Evolutionary conservation across 2,797 vertebrate genomes (phyloP), one percentile per base, ranked within the genome.

Genomic region (Siniperca obscura): DNA sequence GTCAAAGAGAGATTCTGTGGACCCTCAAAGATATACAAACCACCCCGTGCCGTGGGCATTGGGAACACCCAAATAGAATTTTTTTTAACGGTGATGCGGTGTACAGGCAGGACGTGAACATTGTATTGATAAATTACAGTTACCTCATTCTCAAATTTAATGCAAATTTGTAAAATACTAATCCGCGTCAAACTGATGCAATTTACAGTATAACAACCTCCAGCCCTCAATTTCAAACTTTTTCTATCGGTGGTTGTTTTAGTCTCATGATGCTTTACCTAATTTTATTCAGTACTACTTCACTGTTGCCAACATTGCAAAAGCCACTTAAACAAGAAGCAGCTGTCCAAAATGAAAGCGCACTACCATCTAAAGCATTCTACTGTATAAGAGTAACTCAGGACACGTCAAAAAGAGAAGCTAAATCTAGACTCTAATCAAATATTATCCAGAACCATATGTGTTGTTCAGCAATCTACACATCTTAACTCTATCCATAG

Each of bases 301-400:
- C 30, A 61, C 40, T 21, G n/a, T 8, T 56, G 38, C 52, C 17
- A 61, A 44, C 65, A 19, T 50, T 19, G 44, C 16, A 78, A 71
- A 69, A 25, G n/a, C n/a, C 27, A 66, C 3, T 66, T 22, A 82
- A 75, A 71, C 19, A 2, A 57, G 59, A 56, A 57, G 34, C 52
- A 79, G 75, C 68, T 76, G 64, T 34, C 13, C 55, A 59, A 48
- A 25, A 67, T 62, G 12, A 72, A 76, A 79, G 48, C 0, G 1
- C 11, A 17, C 12, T 11, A 64, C 64, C 70, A 73, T 74, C 82
- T 67, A 25, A 61, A 48, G 10, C 21, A 38, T n/a, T 60, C 60
- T 55, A 38, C 72, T 34, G 10, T 34, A 10, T 13, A 8, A 67
- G 57, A 59, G 55, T 22, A 3, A 2, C 16, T 42, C 16, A 64